phyloP scores from a whole-genome alignment of 2,888 invertebrate species.

The Merodon equestris region DNA sequence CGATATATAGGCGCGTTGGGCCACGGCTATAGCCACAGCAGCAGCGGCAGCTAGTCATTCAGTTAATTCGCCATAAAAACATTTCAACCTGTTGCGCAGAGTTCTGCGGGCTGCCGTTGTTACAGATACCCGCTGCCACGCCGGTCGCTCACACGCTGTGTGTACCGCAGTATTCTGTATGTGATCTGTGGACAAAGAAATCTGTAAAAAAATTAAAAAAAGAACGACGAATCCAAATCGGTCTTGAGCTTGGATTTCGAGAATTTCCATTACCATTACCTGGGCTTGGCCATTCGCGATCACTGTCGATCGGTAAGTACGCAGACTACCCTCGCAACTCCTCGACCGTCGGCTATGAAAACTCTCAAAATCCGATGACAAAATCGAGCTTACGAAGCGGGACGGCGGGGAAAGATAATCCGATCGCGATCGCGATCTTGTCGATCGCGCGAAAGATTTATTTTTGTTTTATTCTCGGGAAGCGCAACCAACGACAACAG shows the following conservation, averaged over 20 bases:
- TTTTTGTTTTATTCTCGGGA: slow-evolving; percentile 49
- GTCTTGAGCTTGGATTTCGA: slow-evolving; percentile 16
- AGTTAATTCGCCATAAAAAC: slow-evolving; percentile 67
- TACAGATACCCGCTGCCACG: slow-evolving; percentile 34
- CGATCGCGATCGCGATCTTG: slow-evolving; percentile 27
- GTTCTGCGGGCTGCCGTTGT: slow-evolving; percentile 47
- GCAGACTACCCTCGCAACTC: slow-evolving; percentile 49
- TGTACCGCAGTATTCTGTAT: too few relatives aligned
- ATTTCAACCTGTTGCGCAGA: slow-evolving; percentile 66
- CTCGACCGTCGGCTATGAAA: slow-evolving; percentile 56
- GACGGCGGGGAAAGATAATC: slow-evolving; percentile 3
- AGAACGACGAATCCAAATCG: slow-evolving; percentile 38
- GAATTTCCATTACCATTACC: slow-evolving; percentile 58
- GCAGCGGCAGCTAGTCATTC: slow-evolving; percentile 55
- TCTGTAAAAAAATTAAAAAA: slow-evolving; percentile 30
- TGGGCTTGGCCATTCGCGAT: slow-evolving; percentile 62
- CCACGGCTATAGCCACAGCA: slow-evolving; percentile 23
- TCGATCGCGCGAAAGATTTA: slow-evolving; percentile 42
- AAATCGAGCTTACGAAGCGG: slow-evolving; percentile 53
- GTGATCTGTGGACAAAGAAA: slow-evolving; percentile 33
- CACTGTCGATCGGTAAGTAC: slow-evolving; percentile 30
- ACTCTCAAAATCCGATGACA: slow-evolving; percentile 55
- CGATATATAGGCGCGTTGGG: slow-evolving; percentile 3
- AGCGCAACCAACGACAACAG: slow-evolving; percentile 50
- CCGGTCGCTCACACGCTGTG: neutral